These are phyloP conservation scores for Intellagama lesueurii DNA, from an alignment of 2,797 vertebrate species.

Conservation along the genomic window DNA sequence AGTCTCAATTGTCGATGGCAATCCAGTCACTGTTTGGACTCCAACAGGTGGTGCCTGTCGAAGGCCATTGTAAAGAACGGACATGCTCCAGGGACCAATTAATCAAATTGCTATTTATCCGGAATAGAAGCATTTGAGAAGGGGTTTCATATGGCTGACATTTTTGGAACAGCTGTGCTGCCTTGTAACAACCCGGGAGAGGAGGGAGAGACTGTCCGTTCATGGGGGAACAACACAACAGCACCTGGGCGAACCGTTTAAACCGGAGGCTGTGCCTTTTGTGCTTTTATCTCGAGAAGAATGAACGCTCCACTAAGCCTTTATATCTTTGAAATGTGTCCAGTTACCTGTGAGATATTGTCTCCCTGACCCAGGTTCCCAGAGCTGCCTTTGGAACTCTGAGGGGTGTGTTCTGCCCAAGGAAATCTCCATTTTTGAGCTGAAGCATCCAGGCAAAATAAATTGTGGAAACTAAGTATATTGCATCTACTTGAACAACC, in stretches of 20 bases:
- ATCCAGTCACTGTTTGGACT: background rate
- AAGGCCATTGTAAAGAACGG: background rate
- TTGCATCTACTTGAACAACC: background rate
- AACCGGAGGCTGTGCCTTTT: background rate
- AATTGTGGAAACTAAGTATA: background rate
- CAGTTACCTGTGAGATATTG: background rate
- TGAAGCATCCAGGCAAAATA: background rate
- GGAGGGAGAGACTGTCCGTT: background rate
- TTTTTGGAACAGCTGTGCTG: slow-evolving; percentile 12
- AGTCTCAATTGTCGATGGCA: background rate
- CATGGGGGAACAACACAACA: background rate
- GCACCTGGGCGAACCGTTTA: background rate
- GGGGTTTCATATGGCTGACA: background rate
- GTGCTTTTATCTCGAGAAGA: background rate
- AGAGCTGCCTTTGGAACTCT: background rate
- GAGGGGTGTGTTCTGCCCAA: background rate
- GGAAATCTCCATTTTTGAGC: background rate
- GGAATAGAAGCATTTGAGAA: background rate
- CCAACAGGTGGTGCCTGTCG: slow-evolving; percentile 4
- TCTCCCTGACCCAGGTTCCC: background rate
- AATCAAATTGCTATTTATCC: background rate
- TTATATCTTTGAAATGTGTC: no score
- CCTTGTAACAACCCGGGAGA: background rate
- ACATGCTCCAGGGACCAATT: background rate
- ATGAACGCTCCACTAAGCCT: no score